These are phyloP conservation scores for Nymphalis urticae DNA, from an alignment of 2,888 invertebrate species.

Conservation along the genomic window DNA sequence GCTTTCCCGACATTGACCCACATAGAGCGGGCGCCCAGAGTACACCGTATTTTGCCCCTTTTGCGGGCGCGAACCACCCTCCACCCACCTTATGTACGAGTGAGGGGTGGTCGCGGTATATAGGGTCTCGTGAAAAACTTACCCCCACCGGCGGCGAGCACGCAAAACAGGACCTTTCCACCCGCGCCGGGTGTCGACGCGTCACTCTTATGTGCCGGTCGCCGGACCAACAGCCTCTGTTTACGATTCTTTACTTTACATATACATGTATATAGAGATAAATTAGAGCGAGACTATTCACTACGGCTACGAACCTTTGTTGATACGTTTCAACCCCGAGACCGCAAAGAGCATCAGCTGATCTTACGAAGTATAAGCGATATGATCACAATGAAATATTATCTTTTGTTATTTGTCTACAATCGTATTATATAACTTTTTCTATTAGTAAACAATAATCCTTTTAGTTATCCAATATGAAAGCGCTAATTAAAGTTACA, in stretches of 20 bases:
- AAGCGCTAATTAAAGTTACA: too few species aligned
- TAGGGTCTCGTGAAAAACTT: conserved; percentile 82
- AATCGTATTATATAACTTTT: neutral
- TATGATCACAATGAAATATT: neutral
- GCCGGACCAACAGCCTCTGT: conserved; percentile 51
- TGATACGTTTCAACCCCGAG: neutral
- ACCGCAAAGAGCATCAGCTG: conserved; percentile 15
- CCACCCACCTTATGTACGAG: conserved; percentile 81
- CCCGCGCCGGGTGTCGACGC: conserved; percentile 66
- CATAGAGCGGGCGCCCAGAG: conserved; percentile 81
- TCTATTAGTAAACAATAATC: too few species aligned
- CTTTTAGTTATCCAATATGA: too few species aligned
- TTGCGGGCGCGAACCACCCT: conserved; percentile 81
- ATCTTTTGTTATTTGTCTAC: neutral
- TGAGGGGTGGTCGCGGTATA: conserved; percentile 80
- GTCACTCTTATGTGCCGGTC: conserved; percentile 61
- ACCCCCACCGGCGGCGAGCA: conserved; percentile 77
- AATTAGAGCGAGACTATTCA: conserved; percentile 24
- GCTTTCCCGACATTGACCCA: conserved; percentile 83
- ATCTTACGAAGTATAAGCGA: neutral
- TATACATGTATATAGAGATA: conserved; percentile 15
- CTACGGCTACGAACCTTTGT: conserved; percentile 9
- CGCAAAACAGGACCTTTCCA: conserved; percentile 80
- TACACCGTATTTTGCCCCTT: conserved; percentile 82
- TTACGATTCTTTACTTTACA: conserved; percentile 34